These are phyloP conservation scores for Maccullochella peelii DNA, from an alignment of 2,113 vertebrate species.

Conservation along the genomic window DNA sequence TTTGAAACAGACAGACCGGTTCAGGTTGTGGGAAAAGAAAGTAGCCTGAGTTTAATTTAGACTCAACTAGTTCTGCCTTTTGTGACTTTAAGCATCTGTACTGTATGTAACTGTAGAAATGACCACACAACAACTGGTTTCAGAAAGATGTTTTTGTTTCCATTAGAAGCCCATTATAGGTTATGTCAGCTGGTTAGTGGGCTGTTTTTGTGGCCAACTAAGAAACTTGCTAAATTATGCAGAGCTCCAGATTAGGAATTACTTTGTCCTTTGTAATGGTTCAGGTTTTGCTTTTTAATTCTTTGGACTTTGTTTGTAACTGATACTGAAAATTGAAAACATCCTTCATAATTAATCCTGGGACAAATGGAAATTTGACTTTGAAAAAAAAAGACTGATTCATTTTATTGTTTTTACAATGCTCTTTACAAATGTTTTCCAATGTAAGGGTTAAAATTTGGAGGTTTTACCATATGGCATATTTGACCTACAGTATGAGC, in stretches of 20 bases:
- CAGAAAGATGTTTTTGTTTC: background rate
- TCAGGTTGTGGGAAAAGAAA: conserved; percentile 32
- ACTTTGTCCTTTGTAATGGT: background rate
- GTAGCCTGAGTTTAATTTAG: background rate
- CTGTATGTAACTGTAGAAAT: background rate
- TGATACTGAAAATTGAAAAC: background rate
- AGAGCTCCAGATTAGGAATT: background rate
- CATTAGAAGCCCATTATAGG: background rate
- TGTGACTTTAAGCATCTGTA: background rate
- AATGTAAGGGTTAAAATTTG: conserved; percentile 1
- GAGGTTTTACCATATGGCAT: conserved; percentile 24
- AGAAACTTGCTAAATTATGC: background rate
- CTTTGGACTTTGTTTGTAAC: background rate
- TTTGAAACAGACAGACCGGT: conserved; percentile 59
- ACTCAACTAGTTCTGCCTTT: background rate
- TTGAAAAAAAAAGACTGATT: background rate
- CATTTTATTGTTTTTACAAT: background rate
- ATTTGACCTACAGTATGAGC: conserved; percentile 39
- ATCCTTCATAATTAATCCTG: background rate
- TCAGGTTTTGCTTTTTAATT: background rate
- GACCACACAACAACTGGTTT: background rate
- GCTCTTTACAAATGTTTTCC: background rate
- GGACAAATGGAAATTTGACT: background rate
- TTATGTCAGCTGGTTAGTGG: background rate
- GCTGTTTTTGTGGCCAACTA: background rate